Evolutionary conservation across 1,140 invertebrate genomes (phyloP).

Genomic region (Tetramorium alpestre): DNA sequence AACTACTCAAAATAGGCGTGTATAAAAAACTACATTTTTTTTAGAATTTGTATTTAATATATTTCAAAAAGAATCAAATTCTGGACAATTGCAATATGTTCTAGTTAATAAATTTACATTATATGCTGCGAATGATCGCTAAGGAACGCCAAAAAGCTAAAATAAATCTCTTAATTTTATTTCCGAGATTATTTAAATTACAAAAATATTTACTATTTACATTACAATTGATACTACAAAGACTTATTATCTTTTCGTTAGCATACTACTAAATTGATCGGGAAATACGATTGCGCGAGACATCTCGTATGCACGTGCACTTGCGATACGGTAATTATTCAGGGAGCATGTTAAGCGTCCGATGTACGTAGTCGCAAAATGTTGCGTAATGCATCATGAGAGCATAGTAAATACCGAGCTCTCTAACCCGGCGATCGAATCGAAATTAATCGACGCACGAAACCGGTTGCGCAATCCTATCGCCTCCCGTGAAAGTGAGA

Average conservation of each 20-base stretch:
- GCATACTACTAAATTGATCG: background rate
- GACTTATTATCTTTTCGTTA: background rate
- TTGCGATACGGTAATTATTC: slow-evolving; percentile 69
- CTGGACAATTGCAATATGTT: background rate
- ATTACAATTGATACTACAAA: background rate
- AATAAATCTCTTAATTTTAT: background rate
- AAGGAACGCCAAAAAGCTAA: background rate
- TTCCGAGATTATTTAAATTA: background rate
- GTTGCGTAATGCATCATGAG: slow-evolving; percentile 72
- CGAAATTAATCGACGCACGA: slow-evolving; percentile 70
- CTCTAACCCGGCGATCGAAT: slow-evolving; percentile 70
- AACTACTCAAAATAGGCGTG: background rate
- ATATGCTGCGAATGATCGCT: too few species aligned
- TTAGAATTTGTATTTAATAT: background rate
- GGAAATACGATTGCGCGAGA: background rate
- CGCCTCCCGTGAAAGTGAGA: slow-evolving; percentile 66
- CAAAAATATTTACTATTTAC: background rate
- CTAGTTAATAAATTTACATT: background rate
- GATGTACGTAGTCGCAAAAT: slow-evolving; percentile 65
- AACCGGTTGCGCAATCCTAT: slow-evolving; percentile 66
- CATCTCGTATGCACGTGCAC: background rate
- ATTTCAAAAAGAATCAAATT: background rate
- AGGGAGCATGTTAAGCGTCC: slow-evolving; percentile 65
- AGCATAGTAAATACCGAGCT: slow-evolving; percentile 66
- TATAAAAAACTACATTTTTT: background rate